Base-by-base conservation (phyloP, 2,113 vertebrate genomes). In the Xiphorhynchus elegans region DNA sequence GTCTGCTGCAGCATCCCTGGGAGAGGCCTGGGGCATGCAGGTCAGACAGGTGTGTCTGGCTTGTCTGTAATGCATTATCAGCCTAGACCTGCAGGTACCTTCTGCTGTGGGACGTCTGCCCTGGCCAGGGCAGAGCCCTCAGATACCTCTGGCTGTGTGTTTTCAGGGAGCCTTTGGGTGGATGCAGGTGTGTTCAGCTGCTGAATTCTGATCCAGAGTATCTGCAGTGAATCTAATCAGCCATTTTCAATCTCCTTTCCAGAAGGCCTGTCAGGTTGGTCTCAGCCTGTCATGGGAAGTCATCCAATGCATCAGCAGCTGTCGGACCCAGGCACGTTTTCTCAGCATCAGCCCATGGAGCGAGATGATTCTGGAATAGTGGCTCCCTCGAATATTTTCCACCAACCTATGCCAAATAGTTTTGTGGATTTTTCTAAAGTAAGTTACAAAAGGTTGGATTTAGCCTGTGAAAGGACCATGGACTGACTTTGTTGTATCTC, bases 361-460 rank as follows among this genome's bases (percentile, higher is more conserved):
- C 99, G 99, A 98, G 99, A 99, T 80, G 99, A 99, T 97, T 99
- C 99, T 29, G 99, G 99, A 98, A 99, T 99, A 59, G 98, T 99
- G 95, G 99, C 99, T 96, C 99, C 99, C 50, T 99, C 99, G 13
- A 99, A 99, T 97, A 99, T 98, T 97, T 99, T 99, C 97, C 99
- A 99, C 98, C 99, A 99, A 98, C 98, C 99, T 79, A 97, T 99
- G 98, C 98, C 99, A 97, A 99, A 98, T 98, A 99, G 98, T 97
- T 99, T 99, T 98, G 99, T 99, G 98, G 99, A 99, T 98, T 99
- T 99, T 98, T 99, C 99, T 95, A 99, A 99, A 98, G 99, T 99
- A 97, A 97, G 98, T 96, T 76, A 68, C 25, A 59, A 47, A 33
- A 55, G 5, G 16, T 44, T 90, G 18, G 50, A 31, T 72, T 80